These are phyloP conservation scores for Mormyrus iriodes DNA, from an alignment of 2,113 vertebrate genomes.

Conservation along the genomic window DNA sequence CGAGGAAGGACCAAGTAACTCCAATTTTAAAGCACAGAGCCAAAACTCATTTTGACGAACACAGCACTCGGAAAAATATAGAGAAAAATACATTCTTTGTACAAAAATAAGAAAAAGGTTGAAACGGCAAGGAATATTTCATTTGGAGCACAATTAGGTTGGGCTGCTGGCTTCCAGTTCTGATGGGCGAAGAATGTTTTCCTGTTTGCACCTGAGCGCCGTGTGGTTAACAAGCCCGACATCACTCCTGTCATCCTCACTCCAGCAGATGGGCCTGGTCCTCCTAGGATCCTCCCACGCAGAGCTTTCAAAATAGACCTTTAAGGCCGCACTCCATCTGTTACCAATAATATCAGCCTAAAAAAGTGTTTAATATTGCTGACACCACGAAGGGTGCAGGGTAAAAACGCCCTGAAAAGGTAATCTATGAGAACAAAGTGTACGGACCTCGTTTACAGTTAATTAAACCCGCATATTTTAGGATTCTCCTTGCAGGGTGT, in stretches of 20 bases:
- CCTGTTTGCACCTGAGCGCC: neutral
- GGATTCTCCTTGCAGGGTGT: neutral
- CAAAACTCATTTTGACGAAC: neutral
- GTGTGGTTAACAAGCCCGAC: neutral
- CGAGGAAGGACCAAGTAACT: neutral
- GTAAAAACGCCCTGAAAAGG: neutral
- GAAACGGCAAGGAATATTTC: neutral
- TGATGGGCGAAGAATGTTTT: neutral
- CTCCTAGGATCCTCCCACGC: neutral
- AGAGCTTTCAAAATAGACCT: slow-evolving; percentile 3
- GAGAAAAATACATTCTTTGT: neutral
- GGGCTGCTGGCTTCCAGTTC: neutral
- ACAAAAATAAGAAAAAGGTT: neutral
- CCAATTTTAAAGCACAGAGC: neutral
- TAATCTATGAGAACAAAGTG: neutral
- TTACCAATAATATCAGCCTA: neutral
- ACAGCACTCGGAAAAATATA: neutral
- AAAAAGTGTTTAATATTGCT: slow-evolving; percentile 6
- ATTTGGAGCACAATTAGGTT: neutral
- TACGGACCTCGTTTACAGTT: neutral
- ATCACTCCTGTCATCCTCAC: neutral
- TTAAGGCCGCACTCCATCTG: neutral
- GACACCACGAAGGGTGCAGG: neutral
- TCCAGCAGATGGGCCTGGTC: neutral
- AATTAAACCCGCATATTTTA: slow-evolving; percentile 10